A percentile compares a stretch with the other conserved stretches of the same genome.
These are phyloP conservation scores for Crotalus helleri DNA, from an alignment of 2,113 vertebrate species.

Conservation along the genomic window DNA sequence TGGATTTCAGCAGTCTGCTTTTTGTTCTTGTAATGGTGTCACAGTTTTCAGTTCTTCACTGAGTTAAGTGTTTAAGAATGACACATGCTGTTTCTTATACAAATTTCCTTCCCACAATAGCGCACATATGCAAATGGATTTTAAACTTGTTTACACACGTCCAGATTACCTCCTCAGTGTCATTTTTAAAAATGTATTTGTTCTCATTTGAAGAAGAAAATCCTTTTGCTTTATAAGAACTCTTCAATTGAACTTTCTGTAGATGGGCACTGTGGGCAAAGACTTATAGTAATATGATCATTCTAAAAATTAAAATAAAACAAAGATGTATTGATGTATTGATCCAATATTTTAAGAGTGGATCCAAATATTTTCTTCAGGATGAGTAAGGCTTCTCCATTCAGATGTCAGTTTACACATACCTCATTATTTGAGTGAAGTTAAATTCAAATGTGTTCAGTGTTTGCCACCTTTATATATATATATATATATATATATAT, in stretches of 20 bases:
- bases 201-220: background rate
- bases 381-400: background rate
- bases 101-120: background rate
- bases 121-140: slow-evolving; percentile 13
- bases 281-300: background rate
- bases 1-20: slow-evolving; percentile 27
- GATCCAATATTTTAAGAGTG: background rate
- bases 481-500: no score
- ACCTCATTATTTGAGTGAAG: background rate
- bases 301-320: background rate
- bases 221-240: background rate
- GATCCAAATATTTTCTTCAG: background rate
- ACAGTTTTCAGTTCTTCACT: slow-evolving; percentile 31
- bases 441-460: background rate
- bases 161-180: background rate
- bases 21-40: slow-evolving; percentile 20
- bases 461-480: background rate
- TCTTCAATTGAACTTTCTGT: background rate
- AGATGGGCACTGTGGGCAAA: background rate
- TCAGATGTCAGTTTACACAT: background rate
- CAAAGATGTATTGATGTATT: slow-evolving; percentile 12
- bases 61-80: slow-evolving; percentile 17
- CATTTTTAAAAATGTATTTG: background rate
- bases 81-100: background rate
- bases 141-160: slow-evolving; percentile 16